Conservation (phyloP, 2,797 vertebrate genomes). For the Typhlichthys subterraneus region DNA sequence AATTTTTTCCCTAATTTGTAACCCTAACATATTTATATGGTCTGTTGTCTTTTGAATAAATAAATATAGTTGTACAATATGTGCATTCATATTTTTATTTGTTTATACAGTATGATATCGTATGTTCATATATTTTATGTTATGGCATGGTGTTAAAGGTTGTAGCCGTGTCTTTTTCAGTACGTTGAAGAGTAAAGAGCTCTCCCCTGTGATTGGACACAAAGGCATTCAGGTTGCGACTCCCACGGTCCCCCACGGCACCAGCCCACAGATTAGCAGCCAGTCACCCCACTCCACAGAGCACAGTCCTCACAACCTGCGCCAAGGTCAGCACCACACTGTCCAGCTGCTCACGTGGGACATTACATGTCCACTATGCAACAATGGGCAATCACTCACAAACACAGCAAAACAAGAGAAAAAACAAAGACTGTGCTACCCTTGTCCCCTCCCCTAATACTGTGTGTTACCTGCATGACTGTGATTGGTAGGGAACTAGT, state of each 20-base stretch:
- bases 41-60: no score
- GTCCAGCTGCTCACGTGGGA: neutral
- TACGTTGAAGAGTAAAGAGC: slow-evolving; percentile 88
- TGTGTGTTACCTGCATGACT: neutral
- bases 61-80: no score
- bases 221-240: slow-evolving; percentile 83
- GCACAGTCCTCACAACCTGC: slow-evolving; percentile 89
- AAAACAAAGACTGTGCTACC: neutral
- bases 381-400: no score
- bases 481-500: no score
- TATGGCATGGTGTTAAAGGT: no score
- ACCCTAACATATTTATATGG: no score
- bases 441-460: neutral
- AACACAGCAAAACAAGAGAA: no score
- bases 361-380: no score
- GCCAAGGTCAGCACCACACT: slow-evolving; percentile 81
- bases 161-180: slow-evolving; percentile 69
- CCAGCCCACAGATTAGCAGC: slow-evolving; percentile 78
- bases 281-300: slow-evolving; percentile 82
- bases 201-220: slow-evolving; percentile 88
- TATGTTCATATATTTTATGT: slow-evolving; percentile 5
- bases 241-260: slow-evolving; percentile 75
- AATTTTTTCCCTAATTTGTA: no score
- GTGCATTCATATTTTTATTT: no score
- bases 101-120: no score